phyloP scores from a whole-genome alignment of 2,888 invertebrate species.

The Ectemnius continuus region DNA sequence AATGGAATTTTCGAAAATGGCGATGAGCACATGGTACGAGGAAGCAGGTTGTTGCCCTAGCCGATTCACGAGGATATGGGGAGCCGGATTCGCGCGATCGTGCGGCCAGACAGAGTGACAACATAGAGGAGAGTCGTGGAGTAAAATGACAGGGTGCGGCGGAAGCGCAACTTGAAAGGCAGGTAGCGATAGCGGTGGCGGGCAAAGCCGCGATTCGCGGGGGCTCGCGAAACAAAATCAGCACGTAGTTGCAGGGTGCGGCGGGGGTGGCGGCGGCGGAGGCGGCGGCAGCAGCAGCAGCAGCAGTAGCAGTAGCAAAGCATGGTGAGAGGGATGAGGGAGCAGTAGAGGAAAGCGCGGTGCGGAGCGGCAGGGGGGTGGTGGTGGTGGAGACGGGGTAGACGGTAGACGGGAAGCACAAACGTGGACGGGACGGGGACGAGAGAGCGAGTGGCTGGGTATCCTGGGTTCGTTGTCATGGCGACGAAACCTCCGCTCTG shows the following conservation, averaged over 20 bases:
- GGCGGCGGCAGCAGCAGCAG: conserved; percentile 21
- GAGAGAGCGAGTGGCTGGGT: conserved; percentile 69
- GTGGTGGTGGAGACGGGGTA: conserved; percentile 17
- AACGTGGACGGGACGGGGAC: conserved; percentile 30
- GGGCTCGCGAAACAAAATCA: conserved; percentile 39
- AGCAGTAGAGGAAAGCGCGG: neutral
- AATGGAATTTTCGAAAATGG: too few relatives aligned
- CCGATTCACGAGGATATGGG: too few relatives aligned
- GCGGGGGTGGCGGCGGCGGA: conserved; percentile 37
- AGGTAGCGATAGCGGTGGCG: conserved; percentile 23
- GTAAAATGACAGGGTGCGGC: conserved; percentile 18
- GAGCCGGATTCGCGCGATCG: neutral
- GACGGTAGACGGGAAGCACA: conserved; percentile 24
- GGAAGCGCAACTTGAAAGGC: conserved; percentile 13
- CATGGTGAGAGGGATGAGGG: conserved; percentile 31
- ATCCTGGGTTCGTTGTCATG: conserved; percentile 77
- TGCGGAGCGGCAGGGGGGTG: neutral
- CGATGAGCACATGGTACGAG: too few relatives aligned
- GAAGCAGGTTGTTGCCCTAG: too few relatives aligned
- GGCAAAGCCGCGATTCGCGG: conserved; percentile 1
- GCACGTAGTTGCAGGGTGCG: conserved; percentile 28
- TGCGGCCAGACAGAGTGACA: neutral
- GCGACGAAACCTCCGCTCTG: conserved; percentile 70
- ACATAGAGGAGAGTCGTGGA: neutral
- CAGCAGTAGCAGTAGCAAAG: conserved; percentile 14